phyloP scores from a whole-genome alignment of 2,888 invertebrate genomes.

The Tachina grossa region DNA sequence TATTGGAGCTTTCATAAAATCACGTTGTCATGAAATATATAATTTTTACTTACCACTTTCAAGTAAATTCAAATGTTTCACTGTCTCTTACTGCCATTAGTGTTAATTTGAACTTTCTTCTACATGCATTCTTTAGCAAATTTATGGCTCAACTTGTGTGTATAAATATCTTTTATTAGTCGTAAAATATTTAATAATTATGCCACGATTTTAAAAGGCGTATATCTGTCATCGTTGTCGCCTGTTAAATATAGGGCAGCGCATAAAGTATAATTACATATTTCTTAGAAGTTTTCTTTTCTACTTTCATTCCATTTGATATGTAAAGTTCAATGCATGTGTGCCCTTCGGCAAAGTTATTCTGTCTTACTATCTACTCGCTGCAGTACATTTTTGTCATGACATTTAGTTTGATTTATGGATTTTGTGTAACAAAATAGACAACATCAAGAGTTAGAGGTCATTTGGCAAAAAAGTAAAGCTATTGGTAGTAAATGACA shows the following conservation, averaged over 20 bases:
- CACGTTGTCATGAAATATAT: too few relatives aligned
- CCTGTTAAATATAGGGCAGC: slow-evolving; percentile 10
- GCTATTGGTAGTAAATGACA: neutral
- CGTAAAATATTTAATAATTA: neutral
- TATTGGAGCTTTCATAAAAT: too few relatives aligned
- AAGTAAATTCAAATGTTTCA: too few relatives aligned
- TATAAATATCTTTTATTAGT: neutral
- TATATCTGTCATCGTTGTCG: neutral
- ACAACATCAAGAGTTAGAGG: slow-evolving; percentile 47
- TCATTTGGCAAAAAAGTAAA: slow-evolving; percentile 28
- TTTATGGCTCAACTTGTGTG: neutral
- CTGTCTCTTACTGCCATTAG: too few relatives aligned
- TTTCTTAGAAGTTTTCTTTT: neutral
- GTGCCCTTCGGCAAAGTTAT: neutral
- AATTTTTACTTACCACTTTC: too few relatives aligned
- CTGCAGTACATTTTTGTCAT: neutral
- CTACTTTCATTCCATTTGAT: neutral
- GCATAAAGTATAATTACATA: neutral
- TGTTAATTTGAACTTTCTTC: neutral
- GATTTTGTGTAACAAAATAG: slow-evolving; percentile 51
- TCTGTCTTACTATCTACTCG: neutral
- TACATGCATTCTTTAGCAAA: neutral
- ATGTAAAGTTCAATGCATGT: slow-evolving; percentile 51
- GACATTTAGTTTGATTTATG: slow-evolving; percentile 54
- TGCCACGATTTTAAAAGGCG: neutral